Percentiles rank a stretch among this genome's conserved stretches.
Conservation (phyloP, 2,888 invertebrate species). For the Empis stercorea region DNA sequence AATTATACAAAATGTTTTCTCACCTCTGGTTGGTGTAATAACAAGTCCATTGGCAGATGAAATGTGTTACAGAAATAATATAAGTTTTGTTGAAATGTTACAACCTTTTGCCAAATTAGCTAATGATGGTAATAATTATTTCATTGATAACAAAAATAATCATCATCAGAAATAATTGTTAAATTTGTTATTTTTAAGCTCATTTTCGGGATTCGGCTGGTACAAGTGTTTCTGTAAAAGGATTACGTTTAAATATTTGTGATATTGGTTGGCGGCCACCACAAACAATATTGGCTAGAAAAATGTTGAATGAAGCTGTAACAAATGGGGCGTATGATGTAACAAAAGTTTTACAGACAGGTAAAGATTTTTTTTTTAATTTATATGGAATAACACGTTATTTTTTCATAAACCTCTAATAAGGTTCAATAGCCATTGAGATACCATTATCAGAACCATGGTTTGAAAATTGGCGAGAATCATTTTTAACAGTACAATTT, state of each 20-base stretch:
- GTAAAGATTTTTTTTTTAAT: constrained; percentile 25
- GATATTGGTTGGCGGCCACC: constrained; percentile 74
- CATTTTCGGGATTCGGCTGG: constrained; percentile 76
- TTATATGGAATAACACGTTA: neutral
- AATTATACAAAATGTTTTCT: constrained; percentile 80
- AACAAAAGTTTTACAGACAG: constrained; percentile 43
- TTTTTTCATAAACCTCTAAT: constrained; percentile 2
- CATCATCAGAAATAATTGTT: neutral
- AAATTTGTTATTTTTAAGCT: constrained; percentile 39
- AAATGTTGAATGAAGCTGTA: constrained; percentile 74
- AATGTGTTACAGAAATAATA: constrained; percentile 78
- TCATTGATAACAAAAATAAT: neutral
- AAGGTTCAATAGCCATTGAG: constrained; percentile 47
- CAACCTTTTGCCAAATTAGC: constrained; percentile 76
- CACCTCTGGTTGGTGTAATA: constrained; percentile 76
- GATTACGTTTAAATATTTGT: constrained; percentile 63
- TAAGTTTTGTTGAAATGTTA: constrained; percentile 77
- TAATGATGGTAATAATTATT: constrained; percentile 48
- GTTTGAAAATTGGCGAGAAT: constrained; percentile 93
- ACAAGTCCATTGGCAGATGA: constrained; percentile 72
- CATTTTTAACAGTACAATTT: constrained; percentile 75
- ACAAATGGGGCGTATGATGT: constrained; percentile 45
- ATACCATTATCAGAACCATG: constrained; percentile 73
- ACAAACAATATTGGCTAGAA: constrained; percentile 67
- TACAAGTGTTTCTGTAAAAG: constrained; percentile 54